Conservation (phyloP, 2,888 invertebrate genomes). For the Penaeus monodon region DNA sequence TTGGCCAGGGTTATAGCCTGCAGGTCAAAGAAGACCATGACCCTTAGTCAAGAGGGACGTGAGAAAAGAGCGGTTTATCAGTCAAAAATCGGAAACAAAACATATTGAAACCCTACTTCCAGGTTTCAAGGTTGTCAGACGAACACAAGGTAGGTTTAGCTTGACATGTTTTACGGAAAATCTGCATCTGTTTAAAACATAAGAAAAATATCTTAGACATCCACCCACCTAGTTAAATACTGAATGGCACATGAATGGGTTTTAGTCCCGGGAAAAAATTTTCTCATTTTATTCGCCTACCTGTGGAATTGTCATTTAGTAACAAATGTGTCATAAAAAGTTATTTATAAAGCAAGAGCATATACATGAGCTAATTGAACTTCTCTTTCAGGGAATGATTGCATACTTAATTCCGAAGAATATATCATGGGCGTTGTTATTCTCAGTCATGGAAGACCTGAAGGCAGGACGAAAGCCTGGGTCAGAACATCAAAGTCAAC, state of each 20-base stretch:
- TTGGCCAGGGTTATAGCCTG: constrained; percentile 57
- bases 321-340: too few relatives aligned
- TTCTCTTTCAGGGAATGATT: constrained; percentile 48
- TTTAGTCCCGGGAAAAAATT: too few relatives aligned
- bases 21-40: constrained; percentile 54
- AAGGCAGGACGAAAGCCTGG: constrained; percentile 21
- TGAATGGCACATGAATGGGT: too few relatives aligned
- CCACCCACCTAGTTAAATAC: too few relatives aligned
- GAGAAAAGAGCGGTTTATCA: constrained; percentile 34
- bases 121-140: constrained; percentile 50
- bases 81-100: constrained; percentile 12
- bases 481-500: too few relatives aligned
- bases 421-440: constrained; percentile 50
- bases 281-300: too few relatives aligned
- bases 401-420: constrained; percentile 46
- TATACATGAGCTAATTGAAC: not conserved
- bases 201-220: too few relatives aligned
- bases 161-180: too few relatives aligned
- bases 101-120: constrained; percentile 14
- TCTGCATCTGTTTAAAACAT: too few relatives aligned
- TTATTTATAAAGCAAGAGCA: too few relatives aligned
- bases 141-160: constrained; percentile 49
- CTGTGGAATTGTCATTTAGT: too few relatives aligned
- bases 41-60: not conserved
- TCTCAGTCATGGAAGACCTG: constrained; percentile 58